Evolutionary conservation across 2,797 vertebrate genomes (phyloP), one percentile per base, ranked within the genome.

Genomic region (Oreortyx pictus): DNA sequence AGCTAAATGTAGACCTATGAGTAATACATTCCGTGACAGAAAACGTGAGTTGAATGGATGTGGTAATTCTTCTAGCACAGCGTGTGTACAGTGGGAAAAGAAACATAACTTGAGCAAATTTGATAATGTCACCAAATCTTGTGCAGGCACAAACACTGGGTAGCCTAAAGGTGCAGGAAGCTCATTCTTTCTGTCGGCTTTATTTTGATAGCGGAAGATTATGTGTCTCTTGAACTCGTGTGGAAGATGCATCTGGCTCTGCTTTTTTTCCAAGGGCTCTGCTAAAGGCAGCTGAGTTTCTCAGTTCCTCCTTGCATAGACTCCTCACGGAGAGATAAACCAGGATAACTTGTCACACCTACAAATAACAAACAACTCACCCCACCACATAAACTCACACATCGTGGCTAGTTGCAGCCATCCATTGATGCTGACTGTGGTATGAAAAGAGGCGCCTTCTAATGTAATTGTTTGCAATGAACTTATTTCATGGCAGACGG

Each of bases 1-100:
- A 90, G 41, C 72, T 91, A 74, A 91, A 79, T 86, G 44, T 70
- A 82, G 82, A 27, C 20, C 18, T 71, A 5, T 86, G 81, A 91
- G 60, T 85, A 88, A 91, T 57, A 35, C 6, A 11, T 87, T 87
- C 68, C 75, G 47, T n/a, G 68, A 68, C 52, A 78, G 75, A 59
- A 57, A 93, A 35, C 4, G 17, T 71, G 35, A 75, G 41, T 10
- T 62, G 46, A 91, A 82, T 66, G 66, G 27, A 79, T 76, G 47
- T n/a, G 44, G 35, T 60, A n/a, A 33, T 54, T 61, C 18, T 65
- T 60, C 1, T 2, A 52, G 62, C 22, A 12, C 0, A 4, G 60
- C 49, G 33, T 0, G 0, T 12, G 8, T 39, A 14, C 19, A 27
- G 46, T 1, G 1, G 44, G 59, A 75, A 75, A 56, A 86, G 31